Percentiles rank a stretch among this genome's conserved stretches.
Conservation (phyloP, 2,113 vertebrate genomes). For the Capreolus pygargus region DNA sequence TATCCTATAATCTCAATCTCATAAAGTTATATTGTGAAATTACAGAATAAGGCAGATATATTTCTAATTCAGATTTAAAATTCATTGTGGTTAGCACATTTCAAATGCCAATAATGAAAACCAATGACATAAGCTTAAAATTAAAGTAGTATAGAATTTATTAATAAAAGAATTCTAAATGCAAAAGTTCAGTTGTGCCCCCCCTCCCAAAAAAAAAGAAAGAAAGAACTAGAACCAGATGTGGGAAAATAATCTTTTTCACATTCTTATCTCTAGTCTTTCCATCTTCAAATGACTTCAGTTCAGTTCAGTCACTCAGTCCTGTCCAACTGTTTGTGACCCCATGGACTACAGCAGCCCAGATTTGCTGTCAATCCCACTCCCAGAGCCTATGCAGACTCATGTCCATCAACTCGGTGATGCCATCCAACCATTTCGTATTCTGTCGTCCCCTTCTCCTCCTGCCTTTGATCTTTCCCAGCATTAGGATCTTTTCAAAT, state of each 20-base stretch:
- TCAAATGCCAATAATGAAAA: neutral
- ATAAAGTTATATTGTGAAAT: neutral
- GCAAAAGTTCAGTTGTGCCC: neutral
- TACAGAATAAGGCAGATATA: neutral
- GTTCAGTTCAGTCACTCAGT: neutral
- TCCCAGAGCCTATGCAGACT: neutral
- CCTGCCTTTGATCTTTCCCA: neutral
- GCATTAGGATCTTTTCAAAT: neutral
- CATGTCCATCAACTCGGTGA: neutral
- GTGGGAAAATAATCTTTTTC: neutral
- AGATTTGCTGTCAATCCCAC: accelerated
- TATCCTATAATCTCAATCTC: neutral
- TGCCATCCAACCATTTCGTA: neutral
- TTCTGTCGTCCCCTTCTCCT: neutral
- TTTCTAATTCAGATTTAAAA: neutral
- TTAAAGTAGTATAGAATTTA: neutral
- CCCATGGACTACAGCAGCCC: neutral
- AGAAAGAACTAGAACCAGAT: neutral
- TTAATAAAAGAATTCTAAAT: neutral
- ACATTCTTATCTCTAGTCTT: neutral
- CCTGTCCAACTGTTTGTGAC: neutral
- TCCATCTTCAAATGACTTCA: neutral
- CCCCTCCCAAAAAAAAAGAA: neutral
- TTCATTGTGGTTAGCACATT: neutral
- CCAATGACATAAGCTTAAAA: neutral